These are phyloP conservation scores for Babyrousa celebensis DNA, from an alignment of 2,797 vertebrate species.

Conservation along the genomic window DNA sequence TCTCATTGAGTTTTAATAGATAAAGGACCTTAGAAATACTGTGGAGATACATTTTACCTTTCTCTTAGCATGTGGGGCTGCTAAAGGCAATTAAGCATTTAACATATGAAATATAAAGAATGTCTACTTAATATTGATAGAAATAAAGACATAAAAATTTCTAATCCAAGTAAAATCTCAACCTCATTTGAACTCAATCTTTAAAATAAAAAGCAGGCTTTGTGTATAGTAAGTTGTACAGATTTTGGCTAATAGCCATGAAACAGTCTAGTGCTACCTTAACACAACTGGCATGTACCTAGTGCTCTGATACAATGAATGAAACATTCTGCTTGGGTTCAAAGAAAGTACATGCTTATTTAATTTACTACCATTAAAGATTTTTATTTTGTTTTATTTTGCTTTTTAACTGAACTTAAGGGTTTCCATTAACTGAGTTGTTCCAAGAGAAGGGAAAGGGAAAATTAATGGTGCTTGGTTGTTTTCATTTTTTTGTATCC, in stretches of 20 bases:
- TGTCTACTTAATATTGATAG: slow-evolving; percentile 45
- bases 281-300: background rate
- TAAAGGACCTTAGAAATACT: background rate
- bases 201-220: background rate
- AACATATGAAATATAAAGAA: slow-evolving; percentile 34
- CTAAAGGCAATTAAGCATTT: slow-evolving; percentile 70
- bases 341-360: slow-evolving; percentile 68
- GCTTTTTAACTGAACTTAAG: slow-evolving; percentile 66
- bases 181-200: background rate
- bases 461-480: background rate
- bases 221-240: slow-evolving; percentile 20
- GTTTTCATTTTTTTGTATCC: background rate
- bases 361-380: background rate
- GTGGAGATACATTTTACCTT: background rate
- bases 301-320: slow-evolving; percentile 32
- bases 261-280: background rate
- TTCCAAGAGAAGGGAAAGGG: background rate
- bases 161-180: slow-evolving; percentile 54
- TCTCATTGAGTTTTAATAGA: slow-evolving; percentile 38
- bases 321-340: slow-evolving; percentile 54
- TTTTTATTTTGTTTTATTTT: slow-evolving; percentile 59
- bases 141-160: slow-evolving; percentile 28
- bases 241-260: background rate
- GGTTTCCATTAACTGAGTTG: background rate
- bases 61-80: background rate